phyloP scores from a whole-genome alignment of 2,888 invertebrate species.

The Chymomyza fuscimana region DNA sequence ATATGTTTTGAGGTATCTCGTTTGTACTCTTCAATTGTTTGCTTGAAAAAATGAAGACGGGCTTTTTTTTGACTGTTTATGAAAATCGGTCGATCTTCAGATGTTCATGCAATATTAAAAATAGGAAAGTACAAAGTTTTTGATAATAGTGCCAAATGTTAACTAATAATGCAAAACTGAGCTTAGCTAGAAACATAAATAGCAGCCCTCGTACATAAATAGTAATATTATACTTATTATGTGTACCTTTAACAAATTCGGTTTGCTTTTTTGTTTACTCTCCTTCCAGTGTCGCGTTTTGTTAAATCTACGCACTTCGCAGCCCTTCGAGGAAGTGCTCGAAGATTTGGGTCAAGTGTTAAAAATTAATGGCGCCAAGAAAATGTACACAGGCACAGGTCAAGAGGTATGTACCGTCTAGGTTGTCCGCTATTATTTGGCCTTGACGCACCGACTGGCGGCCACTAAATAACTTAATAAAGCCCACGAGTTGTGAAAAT shows the following conservation, averaged over 20 bases:
- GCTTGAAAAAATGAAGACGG: too few species aligned
- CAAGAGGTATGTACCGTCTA: slow-evolving; percentile 86
- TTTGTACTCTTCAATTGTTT: too few species aligned
- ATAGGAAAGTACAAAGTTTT: too few species aligned
- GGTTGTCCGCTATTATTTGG: slow-evolving; percentile 13
- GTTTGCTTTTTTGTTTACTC: not conserved
- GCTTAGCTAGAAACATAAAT: not conserved
- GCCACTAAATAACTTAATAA: slow-evolving; percentile 47
- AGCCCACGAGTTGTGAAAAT: slow-evolving; percentile 17
- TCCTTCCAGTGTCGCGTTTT: slow-evolving; percentile 89
- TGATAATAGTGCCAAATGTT: too few species aligned
- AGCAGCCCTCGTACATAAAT: not conserved
- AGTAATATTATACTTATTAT: not conserved
- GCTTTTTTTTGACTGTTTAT: too few species aligned
- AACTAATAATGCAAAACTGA: too few species aligned
- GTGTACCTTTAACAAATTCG: not conserved
- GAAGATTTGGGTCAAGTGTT: slow-evolving; percentile 95
- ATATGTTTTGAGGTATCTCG: too few species aligned
- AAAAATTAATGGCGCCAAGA: slow-evolving; percentile 93
- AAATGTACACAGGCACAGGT: slow-evolving; percentile 94
- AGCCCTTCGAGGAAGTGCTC: slow-evolving; percentile 96
- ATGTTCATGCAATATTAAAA: too few species aligned
- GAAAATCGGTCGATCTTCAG: too few species aligned
- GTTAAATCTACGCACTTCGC: slow-evolving; percentile 93
- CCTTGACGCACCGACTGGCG: slow-evolving; percentile 23